Evolutionary conservation across 2,113 vertebrate genomes (phyloP).

Genomic region (Chitala chitala): DNA sequence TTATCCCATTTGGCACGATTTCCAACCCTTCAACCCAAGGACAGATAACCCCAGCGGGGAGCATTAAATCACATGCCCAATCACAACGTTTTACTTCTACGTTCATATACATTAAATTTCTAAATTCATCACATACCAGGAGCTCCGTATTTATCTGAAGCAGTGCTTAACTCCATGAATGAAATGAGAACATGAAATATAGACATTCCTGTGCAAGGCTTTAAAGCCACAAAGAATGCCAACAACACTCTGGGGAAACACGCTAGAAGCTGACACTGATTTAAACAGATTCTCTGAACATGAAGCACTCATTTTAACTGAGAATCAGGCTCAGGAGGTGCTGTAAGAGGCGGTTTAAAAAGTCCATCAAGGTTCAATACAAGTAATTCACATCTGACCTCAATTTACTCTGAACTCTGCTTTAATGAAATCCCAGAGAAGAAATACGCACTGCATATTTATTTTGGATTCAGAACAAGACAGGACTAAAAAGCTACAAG

Average conservation of each 20-base stretch:
- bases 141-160: slow-evolving; percentile 42
- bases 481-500: neutral
- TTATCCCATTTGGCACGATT: slow-evolving; percentile 99
- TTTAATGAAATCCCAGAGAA: neutral
- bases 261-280: neutral
- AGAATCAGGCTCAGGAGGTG: neutral
- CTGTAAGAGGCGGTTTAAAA: neutral
- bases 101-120: slow-evolving; percentile 61
- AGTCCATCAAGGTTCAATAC: neutral
- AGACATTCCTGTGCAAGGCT: neutral
- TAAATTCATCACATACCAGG: slow-evolving; percentile 60
- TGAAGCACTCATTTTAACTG: neutral
- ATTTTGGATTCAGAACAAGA: neutral
- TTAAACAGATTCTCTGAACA: neutral
- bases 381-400: neutral
- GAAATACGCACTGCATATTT: neutral
- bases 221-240: neutral
- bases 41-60: slow-evolving; percentile 99
- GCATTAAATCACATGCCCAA: slow-evolving; percentile 99
- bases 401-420: neutral
- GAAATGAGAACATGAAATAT: no score
- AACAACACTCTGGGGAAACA: neutral
- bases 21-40: slow-evolving; percentile 99
- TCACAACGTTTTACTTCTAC: slow-evolving; percentile 76
- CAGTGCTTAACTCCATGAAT: no score